Conservation (phyloP, 2,797 vertebrate species). For the Lithobates sylvaticus region DNA sequence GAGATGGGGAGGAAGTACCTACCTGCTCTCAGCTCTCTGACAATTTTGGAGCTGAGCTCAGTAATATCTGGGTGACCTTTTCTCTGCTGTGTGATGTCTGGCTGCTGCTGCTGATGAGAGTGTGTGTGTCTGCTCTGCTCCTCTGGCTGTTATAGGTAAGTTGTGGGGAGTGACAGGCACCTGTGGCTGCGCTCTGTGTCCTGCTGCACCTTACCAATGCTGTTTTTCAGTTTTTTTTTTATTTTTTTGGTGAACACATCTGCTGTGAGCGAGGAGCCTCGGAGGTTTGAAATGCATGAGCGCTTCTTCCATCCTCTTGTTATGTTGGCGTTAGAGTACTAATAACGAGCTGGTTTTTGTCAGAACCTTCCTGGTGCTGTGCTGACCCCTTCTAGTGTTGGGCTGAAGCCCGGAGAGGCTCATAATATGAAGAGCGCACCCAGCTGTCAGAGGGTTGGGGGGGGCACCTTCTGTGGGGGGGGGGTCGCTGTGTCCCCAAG, state of each 20-base stretch:
- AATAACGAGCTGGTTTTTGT: no score
- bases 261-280: no score
- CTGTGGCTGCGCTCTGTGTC: conserved; percentile 83
- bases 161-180: conserved; percentile 82
- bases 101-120: conserved; percentile 83
- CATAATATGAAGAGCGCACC: no score
- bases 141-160: conserved; percentile 80
- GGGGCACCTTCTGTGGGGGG: not conserved
- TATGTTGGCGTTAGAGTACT: no score
- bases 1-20: not conserved
- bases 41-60: conserved; percentile 70
- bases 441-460: no score
- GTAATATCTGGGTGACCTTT: conserved; percentile 88
- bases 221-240: not conserved
- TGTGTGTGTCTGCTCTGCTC: conserved; percentile 78
- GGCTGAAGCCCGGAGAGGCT: no score
- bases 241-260: not conserved
- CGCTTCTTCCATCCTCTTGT: no score
- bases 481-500: not conserved
- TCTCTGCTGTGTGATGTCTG: conserved; percentile 82
- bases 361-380: no score
- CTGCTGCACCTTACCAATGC: conserved; percentile 10
- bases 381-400: no score
- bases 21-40: conserved; percentile 73
- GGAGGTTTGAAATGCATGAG: no score